Base-by-base conservation (phyloP, 2,888 invertebrate species). In the Lycophotia porphyrea region DNA sequence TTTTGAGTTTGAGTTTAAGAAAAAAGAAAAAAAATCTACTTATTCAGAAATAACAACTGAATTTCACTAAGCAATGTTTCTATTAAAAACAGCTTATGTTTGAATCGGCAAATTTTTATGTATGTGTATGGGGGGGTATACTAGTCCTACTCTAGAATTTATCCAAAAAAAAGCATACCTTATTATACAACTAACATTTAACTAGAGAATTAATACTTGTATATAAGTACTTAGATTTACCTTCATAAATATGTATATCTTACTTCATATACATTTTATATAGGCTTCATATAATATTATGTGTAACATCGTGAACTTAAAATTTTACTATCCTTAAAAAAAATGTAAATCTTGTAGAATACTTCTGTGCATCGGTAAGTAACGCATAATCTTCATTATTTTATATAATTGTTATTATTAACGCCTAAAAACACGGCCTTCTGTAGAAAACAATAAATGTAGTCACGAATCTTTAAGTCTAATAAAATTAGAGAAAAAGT, bases 351-450 rank as follows among this genome's bases (percentile, higher is more conserved):
- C 84, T 84, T 44, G 73, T 80, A 80, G 79, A 27, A 67, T 80
- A 81, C 65, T 75, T 79, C 68, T 79, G 72, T 84, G 87, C 78
- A 84, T 81, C 47, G n/a, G 34, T 76, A 80, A 76, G 63, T 77
- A 76, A 71, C n/a, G 69, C 71, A 39, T 81, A 75, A 82, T 72
- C 71, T 81, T 84, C 52, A 74, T 84, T 88, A 76, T 87, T 89
- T 87, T 87, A 81, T 80, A 85, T 84, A 71, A 82, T 73, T 69
- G 82, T 84, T 80, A 83, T 84, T 80, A 74, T 89, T 90, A 89
- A 88, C 80, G 94, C 94, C 93, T 94, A 93, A 91, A 88, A 91
- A 85, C 93, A 94, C 94, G 94, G 95, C 95, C 95, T 95, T 95
- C 93, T 93, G 88, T 88, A 92, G 90, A 86, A 86, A 81, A 61